phyloP scores from a whole-genome alignment of 2,113 vertebrate species.

The Myrmecobius fasciatus region DNA sequence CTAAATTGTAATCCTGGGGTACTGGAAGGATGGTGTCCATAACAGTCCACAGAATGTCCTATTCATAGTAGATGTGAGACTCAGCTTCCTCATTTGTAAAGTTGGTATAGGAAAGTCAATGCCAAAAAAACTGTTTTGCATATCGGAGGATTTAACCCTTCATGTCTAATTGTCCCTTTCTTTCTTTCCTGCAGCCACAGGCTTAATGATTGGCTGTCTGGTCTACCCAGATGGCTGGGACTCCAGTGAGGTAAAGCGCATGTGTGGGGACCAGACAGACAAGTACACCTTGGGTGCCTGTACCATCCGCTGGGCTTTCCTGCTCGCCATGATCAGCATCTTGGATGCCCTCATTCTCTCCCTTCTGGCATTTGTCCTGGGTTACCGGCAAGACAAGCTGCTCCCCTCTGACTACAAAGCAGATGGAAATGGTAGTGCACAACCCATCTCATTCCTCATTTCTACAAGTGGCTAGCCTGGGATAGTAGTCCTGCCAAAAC shows the following conservation, averaged over 20 bases:
- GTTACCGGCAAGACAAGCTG: constrained; percentile 95
- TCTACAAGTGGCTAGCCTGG: background rate
- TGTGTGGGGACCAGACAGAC: constrained; percentile 96
- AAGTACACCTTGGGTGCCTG: constrained; percentile 97
- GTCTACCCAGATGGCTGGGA: constrained; percentile 99
- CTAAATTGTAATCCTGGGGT: background rate
- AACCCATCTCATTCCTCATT: background rate
- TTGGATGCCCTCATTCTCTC: constrained; percentile 94
- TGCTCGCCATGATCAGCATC: constrained; percentile 98
- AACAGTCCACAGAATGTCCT: background rate
- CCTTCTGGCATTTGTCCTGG: constrained; percentile 95
- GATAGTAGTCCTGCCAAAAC: background rate
- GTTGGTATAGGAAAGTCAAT: background rate
- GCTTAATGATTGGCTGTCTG: constrained; percentile 96
- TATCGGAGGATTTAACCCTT: background rate
- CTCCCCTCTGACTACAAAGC: constrained; percentile 95
- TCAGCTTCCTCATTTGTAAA: constrained; percentile 38
- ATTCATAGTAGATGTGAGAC: background rate
- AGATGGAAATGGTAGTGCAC: constrained; percentile 88
- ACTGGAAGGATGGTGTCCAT: background rate
- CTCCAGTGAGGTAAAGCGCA: constrained; percentile 91
- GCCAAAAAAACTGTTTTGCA: background rate
- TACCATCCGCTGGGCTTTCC: constrained; percentile 98
- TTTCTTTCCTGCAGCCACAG: constrained; percentile 85
- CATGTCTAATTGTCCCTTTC: background rate